Evolutionary conservation across 1,140 invertebrate genomes (phyloP).

Genomic region (Drosophila seguyi): DNA sequence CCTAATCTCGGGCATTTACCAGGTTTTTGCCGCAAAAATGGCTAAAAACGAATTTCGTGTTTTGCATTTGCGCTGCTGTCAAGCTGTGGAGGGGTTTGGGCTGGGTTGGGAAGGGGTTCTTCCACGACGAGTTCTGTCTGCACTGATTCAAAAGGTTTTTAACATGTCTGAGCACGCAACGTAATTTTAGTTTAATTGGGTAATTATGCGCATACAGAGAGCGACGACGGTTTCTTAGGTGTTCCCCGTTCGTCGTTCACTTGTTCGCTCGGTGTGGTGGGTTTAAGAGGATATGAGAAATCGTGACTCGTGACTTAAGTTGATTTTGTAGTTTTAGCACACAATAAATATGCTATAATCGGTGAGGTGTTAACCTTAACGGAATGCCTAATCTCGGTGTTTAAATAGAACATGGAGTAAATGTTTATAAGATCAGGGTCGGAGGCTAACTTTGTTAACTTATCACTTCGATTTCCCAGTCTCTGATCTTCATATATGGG

Average conservation of each 20-base stretch:
- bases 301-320: constrained; percentile 37
- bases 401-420: background rate
- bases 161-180: constrained; percentile 85
- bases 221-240: constrained; percentile 38
- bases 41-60: constrained; percentile 71
- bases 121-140: constrained; percentile 38
- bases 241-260: background rate
- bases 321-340: constrained; percentile 23
- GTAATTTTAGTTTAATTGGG: constrained; percentile 85
- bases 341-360: background rate
- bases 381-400: background rate
- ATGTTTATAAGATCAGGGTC: background rate
- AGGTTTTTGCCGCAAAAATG: constrained; percentile 41
- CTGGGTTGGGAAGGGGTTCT: constrained; percentile 4
- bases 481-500: too few species aligned
- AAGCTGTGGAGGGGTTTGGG: constrained; percentile 8
- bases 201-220: constrained; percentile 84
- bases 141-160: constrained; percentile 74
- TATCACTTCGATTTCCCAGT: too few species aligned
- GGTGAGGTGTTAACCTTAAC: constrained; percentile 16
- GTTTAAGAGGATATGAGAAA: constrained; percentile 2
- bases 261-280: constrained; percentile 14
- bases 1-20: constrained; percentile 41
- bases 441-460: too few species aligned
- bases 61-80: constrained; percentile 56